Base-by-base conservation (phyloP, 2,888 invertebrate species). In the Aphelenchoides bicaudatus region DNA sequence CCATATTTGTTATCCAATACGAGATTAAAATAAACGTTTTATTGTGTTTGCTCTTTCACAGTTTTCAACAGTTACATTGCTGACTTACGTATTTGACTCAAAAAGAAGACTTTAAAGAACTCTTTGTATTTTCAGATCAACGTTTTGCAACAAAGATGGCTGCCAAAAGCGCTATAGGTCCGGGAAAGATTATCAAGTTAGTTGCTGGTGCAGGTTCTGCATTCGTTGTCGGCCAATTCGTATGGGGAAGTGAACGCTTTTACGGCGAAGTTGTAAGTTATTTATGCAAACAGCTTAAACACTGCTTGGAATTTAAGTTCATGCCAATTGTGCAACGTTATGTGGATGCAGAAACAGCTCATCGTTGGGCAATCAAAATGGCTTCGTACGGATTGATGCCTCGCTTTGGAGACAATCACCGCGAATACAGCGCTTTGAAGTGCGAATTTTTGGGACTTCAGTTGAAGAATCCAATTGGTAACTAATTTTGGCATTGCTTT, bases 381-480 rank as follows among this genome's bases (percentile, higher is more conserved):
- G 73, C 73, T 31, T 62, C 63, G 8, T 70, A 62, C 63, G 77
- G 77, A 23, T 63, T 75, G 5, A 30, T 74, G 13, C 71, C 75
- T 1, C 39, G 61, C 4, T 75, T 56, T 28, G 73, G 70, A 31
- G 65, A 62, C 58, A 77, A 73, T 47, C 58, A 60, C 19, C 65
- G 63, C 56, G 72, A 74, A 38, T 78, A 77, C 60, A 67, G 67
- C 2, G 71, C 71, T 55, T 59, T 77, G 50, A 63, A 70, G 37
- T 70, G 66, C 48, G 53, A 52, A 39, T 63, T 78, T 5, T 68
- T 76, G 47, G 77, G 72, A n/a, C 58, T 86, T 62, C 80, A 86
- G 13, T 85, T 98, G 62, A 83, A 84, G 55, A 94, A 92, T 82
- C 96, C 96, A 0, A 81, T 98, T 70, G 76, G 67, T 38, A n/a